Evolutionary conservation across 1,140 invertebrate species (phyloP), one percentile per base, ranked within the genome.

Genomic region (Halesus radiatus): DNA sequence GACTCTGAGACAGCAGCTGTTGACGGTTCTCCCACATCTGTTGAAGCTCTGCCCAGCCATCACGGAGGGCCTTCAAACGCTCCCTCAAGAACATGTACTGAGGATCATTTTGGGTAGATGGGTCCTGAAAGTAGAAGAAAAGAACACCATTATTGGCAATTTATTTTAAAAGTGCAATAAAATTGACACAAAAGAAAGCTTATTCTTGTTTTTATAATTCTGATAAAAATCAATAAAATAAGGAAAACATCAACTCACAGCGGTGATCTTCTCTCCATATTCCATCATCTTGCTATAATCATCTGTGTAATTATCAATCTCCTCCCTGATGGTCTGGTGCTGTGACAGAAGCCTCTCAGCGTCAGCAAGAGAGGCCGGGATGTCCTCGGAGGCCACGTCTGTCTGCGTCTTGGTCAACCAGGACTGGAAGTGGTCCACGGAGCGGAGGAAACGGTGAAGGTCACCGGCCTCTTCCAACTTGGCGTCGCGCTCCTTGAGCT

Each of bases 21-120:
- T 99, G 98, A 64, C 98, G 90, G 89, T 99, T 99, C 86, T 98
- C 98, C 98, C 98, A 99, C 98, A 99, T 99, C 89, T 99, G 97
- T 84, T 99, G 95, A 64, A 99, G 90, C 86, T 99, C 98, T 81
- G 98, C 96, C 99, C 99, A 99, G 74, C 98, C 98, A 91, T 99
- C 98, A 88, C 98, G 96, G 53, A 99, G 89, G 1, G 98, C 98
- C 90, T 98, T 99, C 79, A 99, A 90, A 79, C 99, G 92, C 89
- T 99, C 98, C 72, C 97, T 92, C 84, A 99, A 89, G 94, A 99
- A 99, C 97, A 99, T 99, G 89, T 99, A 99, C 89, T 99, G 98
- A 74, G 98, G 97, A 90, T 99, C 99, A 81, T 96, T 95, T 82
- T 94, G 94, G 3, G 95, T 96, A 20, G 93, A 94, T 76, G 93